A percentile compares a stretch with the other conserved stretches of the same genome.
phyloP scores from a whole-genome alignment of 2,888 invertebrate species.

The Cantharis lateralis region DNA sequence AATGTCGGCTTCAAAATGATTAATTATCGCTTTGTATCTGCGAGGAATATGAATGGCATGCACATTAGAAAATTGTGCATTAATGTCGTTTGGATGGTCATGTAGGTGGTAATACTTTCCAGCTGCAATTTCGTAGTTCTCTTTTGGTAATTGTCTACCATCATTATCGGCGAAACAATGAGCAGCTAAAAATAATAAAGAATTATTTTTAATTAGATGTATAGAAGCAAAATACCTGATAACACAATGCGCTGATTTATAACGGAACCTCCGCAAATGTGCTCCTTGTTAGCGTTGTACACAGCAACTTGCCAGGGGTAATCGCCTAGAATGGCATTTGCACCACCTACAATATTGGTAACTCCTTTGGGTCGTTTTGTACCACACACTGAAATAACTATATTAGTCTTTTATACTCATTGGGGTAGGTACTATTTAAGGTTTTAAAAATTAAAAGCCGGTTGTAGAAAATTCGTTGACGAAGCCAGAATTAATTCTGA shows the following conservation, averaged over 20 bases:
- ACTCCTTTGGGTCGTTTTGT: conserved; percentile 39
- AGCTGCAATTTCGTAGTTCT: conserved; percentile 38
- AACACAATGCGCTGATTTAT: conserved; percentile 41
- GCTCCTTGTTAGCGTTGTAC: conserved; percentile 31
- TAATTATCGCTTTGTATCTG: conserved; percentile 39
- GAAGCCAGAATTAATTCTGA: too few relatives aligned
- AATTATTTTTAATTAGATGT: neutral
- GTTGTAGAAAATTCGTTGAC: too few relatives aligned
- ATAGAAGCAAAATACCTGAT: conserved; percentile 39
- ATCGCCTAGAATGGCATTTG: neutral
- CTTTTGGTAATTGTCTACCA: conserved; percentile 18
- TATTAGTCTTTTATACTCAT: too few relatives aligned
- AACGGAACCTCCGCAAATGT: conserved; percentile 47
- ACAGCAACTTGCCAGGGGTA: conserved; percentile 48
- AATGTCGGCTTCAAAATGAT: conserved; percentile 46
- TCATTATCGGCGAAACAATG: conserved; percentile 44
- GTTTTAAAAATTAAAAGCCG: too few relatives aligned
- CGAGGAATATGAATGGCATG: conserved; percentile 33
- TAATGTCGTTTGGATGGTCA: conserved; percentile 24
- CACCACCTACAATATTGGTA: conserved; percentile 7
- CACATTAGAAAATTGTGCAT: conserved; percentile 9
- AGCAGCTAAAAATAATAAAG: conserved; percentile 41
- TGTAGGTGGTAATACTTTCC: conserved; percentile 46
- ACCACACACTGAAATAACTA: conserved; percentile 46
- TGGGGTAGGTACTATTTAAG: too few relatives aligned